A percentile compares a stretch with the other conserved stretches of the same genome.
phyloP scores from a whole-genome alignment of 2,888 invertebrate genomes.

The Coleophora deauratella region DNA sequence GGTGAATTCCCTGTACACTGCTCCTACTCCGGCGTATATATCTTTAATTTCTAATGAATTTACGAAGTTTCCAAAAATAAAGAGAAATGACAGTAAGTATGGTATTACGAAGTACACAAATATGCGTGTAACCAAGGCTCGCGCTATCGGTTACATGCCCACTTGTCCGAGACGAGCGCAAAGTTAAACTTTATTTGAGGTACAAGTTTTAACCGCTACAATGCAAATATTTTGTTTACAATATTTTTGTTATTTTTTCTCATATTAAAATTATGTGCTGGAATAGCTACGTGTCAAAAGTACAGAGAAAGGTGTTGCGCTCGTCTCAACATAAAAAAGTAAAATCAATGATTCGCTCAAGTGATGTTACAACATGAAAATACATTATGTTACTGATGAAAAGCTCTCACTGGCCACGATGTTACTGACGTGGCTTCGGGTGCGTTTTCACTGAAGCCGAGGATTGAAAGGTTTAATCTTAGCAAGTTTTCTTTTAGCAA shows the following conservation, averaged over 20 bases:
- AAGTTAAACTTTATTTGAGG: conserved; percentile 21
- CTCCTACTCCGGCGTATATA: conserved; percentile 58
- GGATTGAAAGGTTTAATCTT: not conserved
- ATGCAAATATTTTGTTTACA: conserved; percentile 23
- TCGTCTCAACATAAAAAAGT: conserved; percentile 33
- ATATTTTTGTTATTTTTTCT: conserved; percentile 17
- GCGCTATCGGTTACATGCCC: conserved; percentile 61
- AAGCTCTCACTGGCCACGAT: conserved; percentile 41
- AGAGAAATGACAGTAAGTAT: conserved; percentile 39
- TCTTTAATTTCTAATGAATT: conserved; percentile 53
- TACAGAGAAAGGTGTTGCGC: conserved; percentile 38
- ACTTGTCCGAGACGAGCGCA: conserved; percentile 56
- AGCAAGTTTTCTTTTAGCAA: too few relatives aligned
- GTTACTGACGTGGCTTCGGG: conserved; percentile 32
- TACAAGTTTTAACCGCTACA: conserved; percentile 26
- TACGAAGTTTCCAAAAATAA: conserved; percentile 40
- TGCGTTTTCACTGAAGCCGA: too few relatives aligned
- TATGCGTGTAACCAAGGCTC: conserved; percentile 67
- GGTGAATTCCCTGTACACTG: conserved; percentile 53
- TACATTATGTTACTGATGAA: conserved; percentile 43
- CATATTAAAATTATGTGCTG: conserved; percentile 42
- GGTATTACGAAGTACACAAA: conserved; percentile 51
- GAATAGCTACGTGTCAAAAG: conserved; percentile 49
- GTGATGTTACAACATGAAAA: conserved; percentile 36
- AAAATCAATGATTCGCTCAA: conserved; percentile 31